Conservation (phyloP, 2,888 invertebrate genomes). For the Crepidodera aurea region DNA sequence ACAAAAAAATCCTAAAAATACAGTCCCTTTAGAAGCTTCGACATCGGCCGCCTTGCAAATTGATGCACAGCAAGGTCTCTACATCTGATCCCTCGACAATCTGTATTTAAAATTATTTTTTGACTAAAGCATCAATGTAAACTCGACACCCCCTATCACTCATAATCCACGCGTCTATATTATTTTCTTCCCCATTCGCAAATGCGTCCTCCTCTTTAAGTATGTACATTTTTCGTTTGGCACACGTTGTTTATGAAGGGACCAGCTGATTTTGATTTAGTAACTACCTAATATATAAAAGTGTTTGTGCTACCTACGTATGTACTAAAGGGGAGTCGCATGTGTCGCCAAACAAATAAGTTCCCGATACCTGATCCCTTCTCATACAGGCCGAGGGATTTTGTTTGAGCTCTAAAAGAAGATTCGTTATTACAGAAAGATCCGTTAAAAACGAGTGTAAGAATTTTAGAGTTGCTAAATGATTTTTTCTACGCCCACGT, state of each 20-base stretch:
- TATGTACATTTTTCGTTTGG: slow-evolving; percentile 45
- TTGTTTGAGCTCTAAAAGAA: too few species aligned
- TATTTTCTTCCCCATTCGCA: slow-evolving; percentile 39
- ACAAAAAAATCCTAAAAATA: too few species aligned
- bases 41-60: too few species aligned
- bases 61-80: too few species aligned
- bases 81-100: too few species aligned
- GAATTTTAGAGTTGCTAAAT: too few species aligned
- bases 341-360: slow-evolving; percentile 53
- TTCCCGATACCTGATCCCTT: slow-evolving; percentile 52
- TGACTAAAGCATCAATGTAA: slow-evolving; percentile 1
- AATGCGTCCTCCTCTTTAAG: slow-evolving; percentile 44
- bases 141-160: slow-evolving; percentile 32
- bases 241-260: slow-evolving; percentile 50
- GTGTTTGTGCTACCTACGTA: slow-evolving; percentile 38
- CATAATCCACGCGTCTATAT: slow-evolving; percentile 32
- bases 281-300: slow-evolving; percentile 42
- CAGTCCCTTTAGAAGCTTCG: too few species aligned
- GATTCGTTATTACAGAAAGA: background rate
- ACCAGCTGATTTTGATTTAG: slow-evolving; percentile 51
- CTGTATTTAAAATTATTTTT: background rate
- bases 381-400: slow-evolving; percentile 8
- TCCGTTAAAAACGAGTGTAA: background rate
- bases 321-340: slow-evolving; percentile 36
- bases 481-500: too few species aligned